Base-by-base conservation (phyloP, 2,113 vertebrate genomes). In the Onychorhynchus coronatus region DNA sequence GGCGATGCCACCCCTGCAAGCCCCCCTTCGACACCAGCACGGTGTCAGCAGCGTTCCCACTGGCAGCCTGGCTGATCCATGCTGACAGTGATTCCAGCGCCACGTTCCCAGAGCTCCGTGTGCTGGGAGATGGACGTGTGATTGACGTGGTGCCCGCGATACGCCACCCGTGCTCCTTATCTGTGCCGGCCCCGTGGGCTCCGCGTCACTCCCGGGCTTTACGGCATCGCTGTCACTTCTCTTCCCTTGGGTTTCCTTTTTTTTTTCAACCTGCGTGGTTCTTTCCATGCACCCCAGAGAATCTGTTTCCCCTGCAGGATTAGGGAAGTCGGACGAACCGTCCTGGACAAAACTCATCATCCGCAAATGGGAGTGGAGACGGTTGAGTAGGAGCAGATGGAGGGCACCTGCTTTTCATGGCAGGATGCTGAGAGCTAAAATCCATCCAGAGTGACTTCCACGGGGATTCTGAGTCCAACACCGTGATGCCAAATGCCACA, bases 71-170 rank as follows among this genome's bases (percentile, higher is more conserved):
- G 9, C 79, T 88, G 81, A 90, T 95, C 78, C 42, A 5, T 8
- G 3, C 56, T 96, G 93, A 94, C 95, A 96, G 89, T 1, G 10
- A 88, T 52, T 61, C 73, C 41, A 5, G 49, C 8, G 7, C 79
- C 3, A 2, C 8, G 0, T 35, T 89, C 74, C 93, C 76, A 8
- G 42, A 27, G 0, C 31, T 52, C 11, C n/a, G 2, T 5, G 62
- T 0, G 39, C 79, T 8, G 23, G 75, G 72, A 95, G 94, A 96
- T 72, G 96, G 95, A 95, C 21, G 65, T 4, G 52, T 96, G 95
- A 97, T 96, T 95, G 96, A 96, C 78, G 90, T 66, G 91, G 86
- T 4, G 27, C 85, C 79, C 25, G 81, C 14, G 91, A 97, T 97
- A 96, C 3, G 35, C 68, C 27, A 2, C 6, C 8, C 27, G 37